These are phyloP conservation scores for Spea multiplicata DNA, from an alignment of 2,113 vertebrate species.

Conservation along the genomic window DNA sequence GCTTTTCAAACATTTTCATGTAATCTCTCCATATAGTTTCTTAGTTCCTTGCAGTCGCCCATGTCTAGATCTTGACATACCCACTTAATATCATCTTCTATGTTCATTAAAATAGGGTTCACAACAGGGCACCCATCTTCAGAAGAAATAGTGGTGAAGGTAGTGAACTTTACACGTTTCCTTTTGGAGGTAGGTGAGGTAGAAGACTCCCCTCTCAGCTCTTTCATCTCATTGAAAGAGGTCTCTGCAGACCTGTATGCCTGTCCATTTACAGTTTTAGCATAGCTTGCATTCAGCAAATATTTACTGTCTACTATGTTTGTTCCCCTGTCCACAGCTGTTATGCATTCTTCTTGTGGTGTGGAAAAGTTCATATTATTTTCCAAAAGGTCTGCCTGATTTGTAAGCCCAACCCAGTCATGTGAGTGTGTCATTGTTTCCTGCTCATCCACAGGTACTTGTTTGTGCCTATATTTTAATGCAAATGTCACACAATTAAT, in stretches of 20 bases:
- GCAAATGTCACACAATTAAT: conserved; percentile 85
- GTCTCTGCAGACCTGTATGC: conserved; percentile 54
- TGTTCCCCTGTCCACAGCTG: conserved; percentile 77
- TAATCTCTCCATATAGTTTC: conserved; percentile 61
- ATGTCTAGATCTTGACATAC: conserved; percentile 79
- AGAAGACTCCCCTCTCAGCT: conserved; percentile 69
- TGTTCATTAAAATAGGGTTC: conserved; percentile 61
- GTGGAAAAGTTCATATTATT: conserved; percentile 70
- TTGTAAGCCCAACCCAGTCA: conserved; percentile 89
- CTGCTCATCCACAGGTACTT: conserved; percentile 73
- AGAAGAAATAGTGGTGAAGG: conserved; percentile 75
- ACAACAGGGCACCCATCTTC: conserved; percentile 68
- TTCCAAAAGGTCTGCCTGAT: conserved; percentile 82
- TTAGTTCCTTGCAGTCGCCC: conserved; percentile 67
- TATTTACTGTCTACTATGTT: conserved; percentile 75
- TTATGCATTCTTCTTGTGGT: conserved; percentile 74
- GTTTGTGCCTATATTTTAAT: conserved; percentile 83
- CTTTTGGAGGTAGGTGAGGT: conserved; percentile 90
- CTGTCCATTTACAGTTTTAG: conserved; percentile 56
- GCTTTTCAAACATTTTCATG: conserved; percentile 58
- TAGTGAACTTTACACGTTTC: conserved; percentile 92
- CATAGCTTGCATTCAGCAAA: conserved; percentile 56
- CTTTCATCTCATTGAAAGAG: conserved; percentile 49
- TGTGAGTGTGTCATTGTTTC: conserved; percentile 83
- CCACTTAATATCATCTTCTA: conserved; percentile 81